Base-by-base conservation (phyloP, 2,797 vertebrate species). In the Liasis olivaceus region DNA sequence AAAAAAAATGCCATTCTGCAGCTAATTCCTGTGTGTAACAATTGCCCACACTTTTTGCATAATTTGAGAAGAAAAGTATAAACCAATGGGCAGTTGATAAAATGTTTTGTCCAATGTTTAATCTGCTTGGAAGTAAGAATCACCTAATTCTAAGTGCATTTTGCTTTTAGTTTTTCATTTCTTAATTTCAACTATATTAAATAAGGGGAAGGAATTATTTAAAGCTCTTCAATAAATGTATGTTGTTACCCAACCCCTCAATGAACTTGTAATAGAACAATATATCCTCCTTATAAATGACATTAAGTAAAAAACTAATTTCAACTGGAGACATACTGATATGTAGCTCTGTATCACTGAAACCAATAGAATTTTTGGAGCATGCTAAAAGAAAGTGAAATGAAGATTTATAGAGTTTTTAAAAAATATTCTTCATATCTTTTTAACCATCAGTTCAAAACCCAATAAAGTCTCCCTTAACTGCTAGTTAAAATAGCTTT, bases 121-220 rank as follows among this genome's bases (percentile, higher is more conserved):
- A 2, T 93, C 89, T 95, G 87, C 9, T 36, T 77, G 93, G 85
- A 95, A 95, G 92, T 94, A 93, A 92, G 81, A 91, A 91, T 89
- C 0, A 1, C 9, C 28, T 92, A 84, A 93, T 94, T 92, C 5
- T 60, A 69, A 88, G 3, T 88, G 15, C 64, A 90, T 93, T 77
- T 84, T 36, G 26, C 58, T 22, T 54, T 90, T 66, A 72, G 14
- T 36, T 11, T 47, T 47, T 81, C 36, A 47, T 24, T 81, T 3
- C 8, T 47, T 63, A 92, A 62, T 51, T 85, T 9, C 3, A 88
- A 47, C 66, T 94, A 69, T 92, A 90, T 91, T 93, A 93, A 91
- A 63, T 31, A 90, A 54, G 9, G 28, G 15, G 93, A 93, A 62
- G 72, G 51, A 85, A 72, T 42, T 66, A 54, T 58, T 31, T 24